A percentile compares a stretch with the other conserved stretches of the same genome.
Conservation (phyloP, 1,140 invertebrate species). For the Bombus sibiricus region DNA sequence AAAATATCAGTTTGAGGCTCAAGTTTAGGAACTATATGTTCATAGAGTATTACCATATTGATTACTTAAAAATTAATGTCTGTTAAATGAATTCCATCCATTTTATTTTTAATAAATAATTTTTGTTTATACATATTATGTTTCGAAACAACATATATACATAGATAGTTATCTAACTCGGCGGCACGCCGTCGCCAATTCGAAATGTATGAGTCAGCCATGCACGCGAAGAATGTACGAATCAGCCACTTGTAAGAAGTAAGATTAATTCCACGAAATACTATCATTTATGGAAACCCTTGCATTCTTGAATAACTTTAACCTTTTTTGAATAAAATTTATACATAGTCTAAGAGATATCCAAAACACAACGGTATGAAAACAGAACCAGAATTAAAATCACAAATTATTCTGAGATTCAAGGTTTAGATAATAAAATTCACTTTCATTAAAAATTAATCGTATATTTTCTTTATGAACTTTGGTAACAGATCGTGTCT, state of each 20-base stretch:
- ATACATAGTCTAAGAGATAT: not conserved
- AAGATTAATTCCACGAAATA: too few relatives aligned
- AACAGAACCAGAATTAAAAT: not conserved
- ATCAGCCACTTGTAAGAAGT: not conserved
- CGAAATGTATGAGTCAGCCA: not conserved
- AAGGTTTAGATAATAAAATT: not conserved
- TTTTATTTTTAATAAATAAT: not conserved
- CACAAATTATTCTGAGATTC: not conserved
- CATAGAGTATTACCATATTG: too few relatives aligned
- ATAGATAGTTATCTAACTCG: not conserved
- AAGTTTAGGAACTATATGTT: too few relatives aligned
- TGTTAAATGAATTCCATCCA: too few relatives aligned
- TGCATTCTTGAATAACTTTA: too few relatives aligned
- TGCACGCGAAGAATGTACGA: not conserved
- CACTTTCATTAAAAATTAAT: not conserved
- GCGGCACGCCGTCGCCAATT: not conserved
- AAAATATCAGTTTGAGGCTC: too few relatives aligned
- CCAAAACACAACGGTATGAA: not conserved
- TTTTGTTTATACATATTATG: not conserved
- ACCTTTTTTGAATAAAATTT: not conserved
- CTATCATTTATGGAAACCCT: too few relatives aligned
- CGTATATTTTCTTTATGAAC: not conserved
- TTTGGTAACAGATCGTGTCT: not conserved
- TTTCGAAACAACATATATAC: not conserved
- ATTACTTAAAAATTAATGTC: too few relatives aligned